Evolutionary conservation across 2,888 invertebrate genomes (phyloP), one percentile per base, ranked within the genome.

Genomic region (Eulithis testata): DNA sequence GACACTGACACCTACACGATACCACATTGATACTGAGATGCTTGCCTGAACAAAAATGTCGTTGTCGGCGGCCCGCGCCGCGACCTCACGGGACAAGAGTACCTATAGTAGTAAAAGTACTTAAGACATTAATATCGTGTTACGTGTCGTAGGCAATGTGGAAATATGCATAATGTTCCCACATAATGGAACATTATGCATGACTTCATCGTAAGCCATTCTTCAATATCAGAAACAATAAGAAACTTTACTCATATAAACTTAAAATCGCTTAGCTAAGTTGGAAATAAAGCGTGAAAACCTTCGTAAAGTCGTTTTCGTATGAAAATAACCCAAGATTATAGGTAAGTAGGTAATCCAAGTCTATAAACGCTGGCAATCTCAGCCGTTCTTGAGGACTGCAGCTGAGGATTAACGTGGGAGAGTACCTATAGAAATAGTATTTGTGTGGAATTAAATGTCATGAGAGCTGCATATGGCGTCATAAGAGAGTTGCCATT

Each of bases 201-300:
- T 62, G 44, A 59, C 47, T 55, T 62, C 55, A 54, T 50, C 59
- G 54, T 66, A 44, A 63, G 45, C 50, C 7, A 56, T 65, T 70
- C 56, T 11, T 6, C 47, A 66, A 66, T 70, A 70, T 61, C 36
- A 54, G 66, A 58, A 60, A 68, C 67, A 53, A 56, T 63, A 56
- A 54, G 51, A 68, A 75, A 76, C 71, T 76, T 75, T 73, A 44
- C 64, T 69, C 68, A 73, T 72, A 71, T 68, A 63, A 70, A 70
- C 55, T 71, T 71, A 58, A 21, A 60, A 66, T 51, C 52, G 66
- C 56, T 57, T 45, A 47, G 63, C 57, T 60, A 63, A 57, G 60
- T 49, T 58, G 56, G 50, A 66, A 68, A 49, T 62, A 53, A 60
- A 63, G 56, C 58, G 56, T 52, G 43, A 53, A 65, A 53, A 45